phyloP scores from a whole-genome alignment of 2,797 vertebrate genomes.

The Trachops cirrhosus region DNA sequence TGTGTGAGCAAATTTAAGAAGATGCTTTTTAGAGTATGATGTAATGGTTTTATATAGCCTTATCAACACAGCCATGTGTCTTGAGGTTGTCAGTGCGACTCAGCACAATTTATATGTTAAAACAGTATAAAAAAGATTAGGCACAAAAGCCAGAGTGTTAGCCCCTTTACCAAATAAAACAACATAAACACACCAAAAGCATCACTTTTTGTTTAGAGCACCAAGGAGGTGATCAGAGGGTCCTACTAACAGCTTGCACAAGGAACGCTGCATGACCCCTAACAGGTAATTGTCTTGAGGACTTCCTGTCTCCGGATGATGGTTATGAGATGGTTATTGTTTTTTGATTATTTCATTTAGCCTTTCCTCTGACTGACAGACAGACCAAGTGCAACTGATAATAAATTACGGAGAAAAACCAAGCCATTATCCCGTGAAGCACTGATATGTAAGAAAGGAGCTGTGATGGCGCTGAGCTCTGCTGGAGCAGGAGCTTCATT shows the following conservation, averaged over 20 bases:
- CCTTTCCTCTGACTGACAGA: constrained; percentile 30
- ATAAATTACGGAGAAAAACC: constrained; percentile 20
- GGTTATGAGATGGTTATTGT: neutral
- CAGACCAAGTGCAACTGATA: neutral
- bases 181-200: neutral
- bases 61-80: constrained; percentile 57
- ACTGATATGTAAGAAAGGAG: constrained; percentile 62
- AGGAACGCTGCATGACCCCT: neutral
- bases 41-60: constrained; percentile 49
- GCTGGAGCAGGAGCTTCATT: constrained; percentile 67
- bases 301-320: neutral
- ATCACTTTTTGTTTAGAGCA: neutral
- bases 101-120: constrained; percentile 67
- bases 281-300: neutral
- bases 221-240: neutral
- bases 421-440: constrained; percentile 50
- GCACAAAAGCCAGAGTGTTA: neutral
- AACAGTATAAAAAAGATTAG: constrained; percentile 15
- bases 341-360: constrained; percentile 40
- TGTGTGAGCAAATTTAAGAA: constrained; percentile 67
- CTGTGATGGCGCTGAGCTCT: constrained; percentile 50
- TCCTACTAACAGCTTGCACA: neutral
- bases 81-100: constrained; percentile 40
- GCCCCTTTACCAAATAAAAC: neutral
- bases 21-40: constrained; percentile 63